phyloP scores from a whole-genome alignment of 2,113 vertebrate species.

The Oxyruncus cristatus region DNA sequence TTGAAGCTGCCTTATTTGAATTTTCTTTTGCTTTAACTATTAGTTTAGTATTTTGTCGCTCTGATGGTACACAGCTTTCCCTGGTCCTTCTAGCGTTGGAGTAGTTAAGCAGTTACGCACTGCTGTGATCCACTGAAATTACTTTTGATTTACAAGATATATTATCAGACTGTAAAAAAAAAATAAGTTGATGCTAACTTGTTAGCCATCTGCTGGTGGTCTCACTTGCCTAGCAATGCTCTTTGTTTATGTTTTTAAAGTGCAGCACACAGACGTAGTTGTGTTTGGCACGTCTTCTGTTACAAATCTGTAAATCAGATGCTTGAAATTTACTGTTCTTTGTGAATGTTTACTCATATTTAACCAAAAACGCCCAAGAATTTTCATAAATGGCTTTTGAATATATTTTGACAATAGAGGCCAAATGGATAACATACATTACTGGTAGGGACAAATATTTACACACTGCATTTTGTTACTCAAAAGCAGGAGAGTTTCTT shows the following conservation, averaged over 20 bases:
- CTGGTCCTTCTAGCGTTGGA: neutral
- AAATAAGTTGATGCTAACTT: neutral
- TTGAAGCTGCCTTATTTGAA: rapidly evolving
- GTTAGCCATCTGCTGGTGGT: neutral
- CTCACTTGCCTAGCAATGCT: neutral
- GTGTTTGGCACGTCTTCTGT: neutral
- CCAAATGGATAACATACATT: neutral
- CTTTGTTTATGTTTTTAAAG: neutral
- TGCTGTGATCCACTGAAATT: neutral
- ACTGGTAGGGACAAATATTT: neutral
- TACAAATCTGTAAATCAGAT: neutral
- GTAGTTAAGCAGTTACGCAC: rapidly evolving
- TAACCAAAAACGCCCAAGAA: neutral
- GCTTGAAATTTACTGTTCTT: neutral
- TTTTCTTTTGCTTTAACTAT: neutral
- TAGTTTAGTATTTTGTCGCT: rapidly evolving
- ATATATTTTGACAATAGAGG: neutral
- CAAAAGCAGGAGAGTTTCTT: neutral
- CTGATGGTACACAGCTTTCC: rapidly evolving
- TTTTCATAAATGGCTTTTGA: neutral
- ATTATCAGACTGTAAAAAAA: neutral
- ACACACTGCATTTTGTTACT: neutral
- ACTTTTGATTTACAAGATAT: neutral
- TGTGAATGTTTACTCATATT: neutral
- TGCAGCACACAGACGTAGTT: rapidly evolving